Base-by-base conservation (phyloP, 2,888 invertebrate genomes). In the Pristionchus arcanus region DNA sequence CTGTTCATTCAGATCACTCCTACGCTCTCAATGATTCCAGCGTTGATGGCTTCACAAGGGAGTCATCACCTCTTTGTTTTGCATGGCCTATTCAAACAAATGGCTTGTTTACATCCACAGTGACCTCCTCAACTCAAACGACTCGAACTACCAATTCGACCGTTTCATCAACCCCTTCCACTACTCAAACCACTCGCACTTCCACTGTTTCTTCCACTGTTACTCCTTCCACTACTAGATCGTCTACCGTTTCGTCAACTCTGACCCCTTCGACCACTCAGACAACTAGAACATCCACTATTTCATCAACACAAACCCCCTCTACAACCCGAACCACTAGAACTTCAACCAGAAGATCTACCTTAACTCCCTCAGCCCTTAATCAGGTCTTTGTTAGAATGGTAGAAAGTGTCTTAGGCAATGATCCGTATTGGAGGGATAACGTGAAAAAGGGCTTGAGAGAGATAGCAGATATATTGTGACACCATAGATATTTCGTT, bases 41-140 rank as follows among this genome's bases (percentile, higher is more conserved):
- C 11, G n/a, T 63, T 19, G 86, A 86, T 86, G 86, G 86, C 37
- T 86, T 63, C 86, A 86, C 66, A 13, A 34, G 42, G n/a, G 86
- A 86, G 21, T 21, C 28, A 0, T 7, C 42, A n/a, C 86, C 86
- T 16, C 37, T 86, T 3, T 86, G 86, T 25, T 86, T 34, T 19
- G 34, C 31, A 37, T 86, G 86, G 86, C 21, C 42, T 21, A 77
- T 25, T n/a, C 42, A 21, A 9, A 53, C 83, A 0, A 53, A 16
- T 21, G 37, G 63, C 4, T n/a, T 55, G 55, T 55, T 9, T 5
- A 53, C 83, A 11, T 55, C 53, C 13, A 83, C 42, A 15, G 13
- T 34, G 42, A 49, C 42, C 1, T 28, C 68, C 28, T 49, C 42
- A 9, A 49, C 42, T 9, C 13, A 9, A 49, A 49, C 42, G 9